Base-by-base conservation (phyloP, 2,113 vertebrate genomes). In the Cynocephalus volans region DNA sequence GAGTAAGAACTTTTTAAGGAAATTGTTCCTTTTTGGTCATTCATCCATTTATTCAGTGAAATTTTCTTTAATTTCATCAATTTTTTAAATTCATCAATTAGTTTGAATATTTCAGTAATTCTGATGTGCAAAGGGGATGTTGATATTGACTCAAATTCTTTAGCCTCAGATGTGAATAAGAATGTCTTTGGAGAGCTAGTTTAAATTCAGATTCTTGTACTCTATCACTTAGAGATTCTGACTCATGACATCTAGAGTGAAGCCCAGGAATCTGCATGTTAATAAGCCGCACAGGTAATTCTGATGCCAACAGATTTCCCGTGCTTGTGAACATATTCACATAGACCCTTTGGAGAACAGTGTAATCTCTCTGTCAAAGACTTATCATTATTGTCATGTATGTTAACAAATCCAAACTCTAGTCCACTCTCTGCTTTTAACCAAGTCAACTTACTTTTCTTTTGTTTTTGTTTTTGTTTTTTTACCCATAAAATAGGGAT, bases 81-180 rank as follows among this genome's bases (percentile, higher is more conserved):
- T 33, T 91, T 41, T 94, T 88, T 60, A 48, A 52, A 21, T 70
- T 84, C 41, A 52, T 70, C 36, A 80, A 1, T 33, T 91, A 64
- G 82, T 31, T 75, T 80, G 36, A 73, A 11, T 91, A 80, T 86
- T 83, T 85, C 21, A 83, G 80, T 92, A 26, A 31, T 48, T 89
- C 13, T 90, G 28, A 28, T 69, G 8, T 88, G 2, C 9, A 84
- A 11, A 11, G 7, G 5, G 8, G 8, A 48, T 75, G 28, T 4
- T 8, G 54, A 93, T 41, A 62, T 23, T 67, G 36, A 92, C 8
- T 83, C 50, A 67, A 60, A 23, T 64, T 85, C 24, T 77, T 80
- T 69, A 58, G 17, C 13, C 36, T 67, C 23, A 50, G 36, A 5
- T 45, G 8, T 84, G 11, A 52, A 19, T 58, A 60, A 92, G 31